A percentile compares a stretch with the other conserved stretches of the same genome.
These are phyloP conservation scores for Oriolus oriolus DNA, from an alignment of 2,113 vertebrate species.

Conservation along the genomic window DNA sequence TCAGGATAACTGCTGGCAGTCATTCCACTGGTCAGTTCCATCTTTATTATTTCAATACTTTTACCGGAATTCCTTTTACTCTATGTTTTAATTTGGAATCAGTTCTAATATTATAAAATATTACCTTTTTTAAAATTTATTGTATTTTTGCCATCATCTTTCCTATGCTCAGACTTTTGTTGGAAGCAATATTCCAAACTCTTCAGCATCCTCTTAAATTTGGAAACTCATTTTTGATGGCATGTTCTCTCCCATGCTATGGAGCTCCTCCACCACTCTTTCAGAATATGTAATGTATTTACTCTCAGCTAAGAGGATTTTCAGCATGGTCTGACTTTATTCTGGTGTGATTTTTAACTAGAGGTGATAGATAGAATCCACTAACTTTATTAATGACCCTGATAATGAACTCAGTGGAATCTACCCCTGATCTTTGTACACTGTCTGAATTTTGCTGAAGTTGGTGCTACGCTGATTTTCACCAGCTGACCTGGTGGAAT, in stretches of 20 bases:
- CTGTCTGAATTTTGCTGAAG: background rate
- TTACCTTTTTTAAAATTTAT: background rate
- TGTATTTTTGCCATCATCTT: background rate
- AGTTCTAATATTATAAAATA: background rate
- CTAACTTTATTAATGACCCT: background rate
- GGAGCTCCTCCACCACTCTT: background rate
- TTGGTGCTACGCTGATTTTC: background rate
- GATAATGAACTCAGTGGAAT: background rate
- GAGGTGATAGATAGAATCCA: background rate
- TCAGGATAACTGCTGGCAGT: background rate
- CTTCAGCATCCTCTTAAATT: background rate
- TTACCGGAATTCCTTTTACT: background rate
- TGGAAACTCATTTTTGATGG: background rate
- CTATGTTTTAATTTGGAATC: background rate
- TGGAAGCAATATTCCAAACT: background rate
- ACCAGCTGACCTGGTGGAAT: background rate
- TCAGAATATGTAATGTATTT: background rate
- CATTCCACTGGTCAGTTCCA: background rate
- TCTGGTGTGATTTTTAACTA: background rate
- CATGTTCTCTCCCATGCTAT: background rate
- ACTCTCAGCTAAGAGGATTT: background rate
- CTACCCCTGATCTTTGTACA: background rate
- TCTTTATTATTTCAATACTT: background rate
- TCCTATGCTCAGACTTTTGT: background rate
- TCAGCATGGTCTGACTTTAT: background rate